Evolutionary conservation across 2,888 invertebrate genomes (phyloP).

Genomic region (Colletes collaris): DNA sequence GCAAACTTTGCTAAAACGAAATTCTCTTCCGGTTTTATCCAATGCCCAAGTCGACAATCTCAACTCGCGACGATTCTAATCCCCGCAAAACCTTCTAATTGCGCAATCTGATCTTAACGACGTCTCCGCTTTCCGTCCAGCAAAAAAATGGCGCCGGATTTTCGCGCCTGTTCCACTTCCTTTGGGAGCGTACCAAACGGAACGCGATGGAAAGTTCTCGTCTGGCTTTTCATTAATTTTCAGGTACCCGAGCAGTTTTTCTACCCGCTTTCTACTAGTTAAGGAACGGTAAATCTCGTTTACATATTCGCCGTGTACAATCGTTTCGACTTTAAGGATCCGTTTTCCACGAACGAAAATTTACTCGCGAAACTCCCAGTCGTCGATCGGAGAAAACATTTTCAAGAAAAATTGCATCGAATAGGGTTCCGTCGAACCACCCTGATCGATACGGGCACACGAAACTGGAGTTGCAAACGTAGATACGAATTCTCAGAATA

Average conservation of each 20-base stretch:
- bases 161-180: background rate
- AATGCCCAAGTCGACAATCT: too few species aligned
- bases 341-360: constrained; percentile 10
- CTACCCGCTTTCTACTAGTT: constrained; percentile 29
- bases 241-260: background rate
- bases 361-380: background rate
- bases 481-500: background rate
- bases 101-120: background rate
- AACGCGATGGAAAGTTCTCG: constrained; percentile 6
- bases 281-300: constrained; percentile 22
- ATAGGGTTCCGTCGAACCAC: background rate
- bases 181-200: background rate
- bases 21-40: too few species aligned
- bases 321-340: constrained; percentile 7
- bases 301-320: constrained; percentile 10
- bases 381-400: too few species aligned
- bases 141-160: background rate
- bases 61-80: too few species aligned
- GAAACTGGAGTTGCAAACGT: too few species aligned
- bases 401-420: too few species aligned
- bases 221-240: background rate
- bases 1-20: too few species aligned
- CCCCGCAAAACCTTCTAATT: too few species aligned
- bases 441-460: background rate
- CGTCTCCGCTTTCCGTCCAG: background rate